Percentiles rank a stretch among this genome's conserved stretches.
These are phyloP conservation scores for Mesoligia furuncula DNA, from an alignment of 2,888 invertebrate genomes.

Conservation along the genomic window DNA sequence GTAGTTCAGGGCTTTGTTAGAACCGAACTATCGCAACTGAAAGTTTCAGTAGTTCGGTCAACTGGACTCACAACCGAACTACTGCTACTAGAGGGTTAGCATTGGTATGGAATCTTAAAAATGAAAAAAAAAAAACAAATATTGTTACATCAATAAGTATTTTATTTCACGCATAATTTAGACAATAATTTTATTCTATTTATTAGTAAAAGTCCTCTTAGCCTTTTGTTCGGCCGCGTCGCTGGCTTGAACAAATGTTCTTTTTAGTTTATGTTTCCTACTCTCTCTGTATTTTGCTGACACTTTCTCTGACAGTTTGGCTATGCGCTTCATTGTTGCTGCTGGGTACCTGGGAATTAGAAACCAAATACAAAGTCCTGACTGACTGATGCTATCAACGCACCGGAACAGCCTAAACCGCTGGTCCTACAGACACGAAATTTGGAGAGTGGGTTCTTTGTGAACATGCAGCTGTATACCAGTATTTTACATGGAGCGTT, in stretches of 20 bases:
- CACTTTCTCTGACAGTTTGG: constrained; percentile 93
- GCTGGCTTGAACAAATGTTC: constrained; percentile 94
- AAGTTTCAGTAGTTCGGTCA: no score
- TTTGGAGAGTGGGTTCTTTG: no score
- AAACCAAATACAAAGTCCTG: not conserved
- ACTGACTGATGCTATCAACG: no score
- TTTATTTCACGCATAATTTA: constrained; percentile 14
- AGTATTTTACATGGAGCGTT: not conserved
- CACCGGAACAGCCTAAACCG: no score
- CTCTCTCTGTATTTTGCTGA: constrained; percentile 93
- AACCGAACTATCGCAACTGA: no score
- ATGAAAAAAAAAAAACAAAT: not conserved
- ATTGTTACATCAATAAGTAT: not conserved
- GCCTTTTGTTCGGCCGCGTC: constrained; percentile 94
- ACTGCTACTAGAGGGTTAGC: no score
- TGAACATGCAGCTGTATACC: not conserved
- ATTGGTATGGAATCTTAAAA: no score
- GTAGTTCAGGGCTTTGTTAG: no score
- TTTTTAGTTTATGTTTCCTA: constrained; percentile 91
- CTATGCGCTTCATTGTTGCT: constrained; percentile 94
- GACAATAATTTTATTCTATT: constrained; percentile 22
- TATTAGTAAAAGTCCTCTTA: constrained; percentile 84
- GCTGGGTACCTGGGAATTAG: constrained; percentile 92
- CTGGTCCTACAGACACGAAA: no score
- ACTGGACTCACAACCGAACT: no score